Conservation (phyloP, 2,888 invertebrate species). For the Platycheirus rosarum region DNA sequence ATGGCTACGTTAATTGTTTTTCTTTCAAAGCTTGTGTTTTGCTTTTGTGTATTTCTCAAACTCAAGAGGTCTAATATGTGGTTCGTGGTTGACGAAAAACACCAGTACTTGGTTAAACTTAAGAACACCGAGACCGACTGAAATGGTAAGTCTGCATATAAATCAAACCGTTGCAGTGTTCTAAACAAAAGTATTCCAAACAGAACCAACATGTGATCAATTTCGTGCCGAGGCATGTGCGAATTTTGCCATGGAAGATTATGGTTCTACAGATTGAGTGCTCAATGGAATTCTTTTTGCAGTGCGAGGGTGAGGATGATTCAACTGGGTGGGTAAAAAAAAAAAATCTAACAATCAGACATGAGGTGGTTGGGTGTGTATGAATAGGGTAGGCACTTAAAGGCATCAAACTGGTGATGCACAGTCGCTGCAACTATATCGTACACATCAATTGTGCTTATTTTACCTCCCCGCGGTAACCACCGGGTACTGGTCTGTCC, state of each 20-base stretch:
- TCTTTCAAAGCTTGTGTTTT: too few relatives aligned
- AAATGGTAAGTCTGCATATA: conserved; percentile 48
- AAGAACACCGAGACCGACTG: conserved; percentile 59
- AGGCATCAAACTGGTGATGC: too few relatives aligned
- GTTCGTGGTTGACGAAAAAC: conserved; percentile 75
- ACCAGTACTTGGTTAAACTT: conserved; percentile 49
- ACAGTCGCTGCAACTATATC: too few relatives aligned
- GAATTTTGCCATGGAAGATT: conserved; percentile 99
- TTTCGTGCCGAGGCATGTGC: conserved; percentile 90
- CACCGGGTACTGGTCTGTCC: too few relatives aligned
- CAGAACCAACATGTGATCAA: conserved; percentile 80
- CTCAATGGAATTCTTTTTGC: conserved; percentile 91
- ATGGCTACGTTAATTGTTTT: too few relatives aligned
- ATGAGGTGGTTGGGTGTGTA: too few relatives aligned
- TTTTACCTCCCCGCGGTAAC: too few relatives aligned
- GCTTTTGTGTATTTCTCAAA: too few relatives aligned
- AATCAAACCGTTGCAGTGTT: not conserved
- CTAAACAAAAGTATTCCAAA: not conserved
- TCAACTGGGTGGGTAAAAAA: conserved; percentile 99
- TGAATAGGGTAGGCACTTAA: too few relatives aligned
- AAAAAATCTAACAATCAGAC: too few relatives aligned
- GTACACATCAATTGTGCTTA: too few relatives aligned
- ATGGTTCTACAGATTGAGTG: conserved; percentile 94
- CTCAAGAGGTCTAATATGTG: conserved; percentile 81
- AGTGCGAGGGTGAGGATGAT: conserved; percentile 97